Evolutionary conservation across 2,113 vertebrate genomes (phyloP), one percentile per base, ranked within the genome.

Genomic region (Grammomys dolichurus): DNA sequence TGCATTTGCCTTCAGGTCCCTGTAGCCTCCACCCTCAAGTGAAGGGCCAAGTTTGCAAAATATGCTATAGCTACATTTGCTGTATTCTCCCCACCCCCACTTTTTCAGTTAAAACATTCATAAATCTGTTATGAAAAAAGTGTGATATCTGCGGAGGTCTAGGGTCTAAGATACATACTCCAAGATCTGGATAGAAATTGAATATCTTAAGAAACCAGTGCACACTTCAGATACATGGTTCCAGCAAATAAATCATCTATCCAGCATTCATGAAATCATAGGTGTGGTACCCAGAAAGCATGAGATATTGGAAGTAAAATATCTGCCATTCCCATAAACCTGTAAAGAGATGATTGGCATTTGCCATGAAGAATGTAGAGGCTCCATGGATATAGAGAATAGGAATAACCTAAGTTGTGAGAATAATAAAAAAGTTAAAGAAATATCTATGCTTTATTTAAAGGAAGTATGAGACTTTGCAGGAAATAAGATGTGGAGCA

Each of bases 61-160:
- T 28, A 22, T 24, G 11, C 40, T 78, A 24, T 85, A 33, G 46
- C 58, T 93, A 33, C 8, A 76, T 43, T 73, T 65, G 11, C 2
- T 46, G 87, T 3, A 63, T n/a, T 3, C n/a, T 92, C 43, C 48
- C 48, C 8, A 51, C 48, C 51, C 8, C 51, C 51, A 10, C 51
- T 17, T 70, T n/a, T 43, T 40, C n/a, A 16, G 22, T 81, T 95
- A 89, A 96, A 93, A 88, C 46, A 91, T 58, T 87, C 51, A 87
- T n/a, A 73, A 95, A 1, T 67, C 20, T 75, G 31, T 93, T 82
- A 88, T 60, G 36, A 80, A 90, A 63, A 63, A 46, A 78, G 7
- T 87, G 20, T 93, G 48, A 73, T 75, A 22, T 76, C 4, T 86
- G 2, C 89, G 24, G 28, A 80, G 10, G 86, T 56, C 58, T 17